Percentiles rank a stretch among this genome's conserved stretches.
These are phyloP conservation scores for Euura lappo DNA, from an alignment of 1,140 invertebrate genomes.

Conservation along the genomic window DNA sequence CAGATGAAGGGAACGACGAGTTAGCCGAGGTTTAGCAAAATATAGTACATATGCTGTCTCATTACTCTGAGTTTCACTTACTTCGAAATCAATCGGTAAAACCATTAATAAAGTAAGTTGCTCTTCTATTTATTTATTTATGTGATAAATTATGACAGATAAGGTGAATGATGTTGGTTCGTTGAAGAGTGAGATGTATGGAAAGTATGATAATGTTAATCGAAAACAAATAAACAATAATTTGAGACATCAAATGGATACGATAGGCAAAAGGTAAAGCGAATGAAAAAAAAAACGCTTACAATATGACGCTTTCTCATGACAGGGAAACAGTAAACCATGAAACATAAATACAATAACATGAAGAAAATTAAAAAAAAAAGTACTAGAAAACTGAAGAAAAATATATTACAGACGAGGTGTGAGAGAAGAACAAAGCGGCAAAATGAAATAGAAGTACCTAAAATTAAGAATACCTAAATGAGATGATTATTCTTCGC, in stretches of 20 bases:
- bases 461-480: not conserved
- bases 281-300: constrained; percentile 17
- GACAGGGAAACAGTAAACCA: constrained; percentile 27
- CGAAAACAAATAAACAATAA: not conserved
- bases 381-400: constrained; percentile 9
- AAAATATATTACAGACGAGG: not conserved
- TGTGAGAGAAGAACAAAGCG: not conserved
- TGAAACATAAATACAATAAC: constrained; percentile 32
- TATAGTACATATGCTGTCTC: not conserved
- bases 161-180: not conserved
- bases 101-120: not conserved
- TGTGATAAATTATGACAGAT: constrained; percentile 3
- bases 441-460: no score
- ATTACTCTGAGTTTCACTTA: no score
- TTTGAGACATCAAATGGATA: not conserved
- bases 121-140: constrained; percentile 5
- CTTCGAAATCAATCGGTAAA: not conserved
- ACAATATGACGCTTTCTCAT: constrained; percentile 27
- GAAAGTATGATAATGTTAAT: not conserved
- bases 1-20: not conserved
- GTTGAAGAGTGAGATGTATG: not conserved
- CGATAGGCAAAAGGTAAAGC: not conserved
- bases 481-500: not conserved
- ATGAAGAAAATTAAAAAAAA: constrained; percentile 30
- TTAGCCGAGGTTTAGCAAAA: not conserved